Conservation (phyloP, 2,113 vertebrate genomes). For the Bostrychus sinensis region DNA sequence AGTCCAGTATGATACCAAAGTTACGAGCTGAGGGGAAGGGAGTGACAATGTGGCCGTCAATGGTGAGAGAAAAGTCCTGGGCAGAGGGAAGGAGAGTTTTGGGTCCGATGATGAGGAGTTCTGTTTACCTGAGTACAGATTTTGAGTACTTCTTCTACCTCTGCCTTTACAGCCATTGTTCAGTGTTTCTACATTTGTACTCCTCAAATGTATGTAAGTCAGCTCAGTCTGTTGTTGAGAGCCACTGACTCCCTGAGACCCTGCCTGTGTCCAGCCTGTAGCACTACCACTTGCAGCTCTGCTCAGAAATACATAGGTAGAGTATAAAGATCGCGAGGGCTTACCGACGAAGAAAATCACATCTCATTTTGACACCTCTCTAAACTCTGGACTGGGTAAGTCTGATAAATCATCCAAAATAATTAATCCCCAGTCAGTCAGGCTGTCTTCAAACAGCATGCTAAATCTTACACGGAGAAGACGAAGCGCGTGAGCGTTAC, state of each 20-base stretch:
- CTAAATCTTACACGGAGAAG: slow-evolving; percentile 73
- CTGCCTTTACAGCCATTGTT: too few species aligned
- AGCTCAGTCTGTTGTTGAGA: neutral
- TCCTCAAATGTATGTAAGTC: neutral
- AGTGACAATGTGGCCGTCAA: too few species aligned
- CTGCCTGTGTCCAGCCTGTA: slow-evolving; percentile 12
- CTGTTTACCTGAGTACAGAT: too few species aligned
- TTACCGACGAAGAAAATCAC: slow-evolving; percentile 58
- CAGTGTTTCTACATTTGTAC: neutral
- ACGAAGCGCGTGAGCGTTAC: slow-evolving; percentile 69
- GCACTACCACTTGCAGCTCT: slow-evolving; percentile 7
- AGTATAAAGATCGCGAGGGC: slow-evolving; percentile 36
- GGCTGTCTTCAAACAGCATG: slow-evolving; percentile 74
- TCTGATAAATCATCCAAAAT: slow-evolving; percentile 80
- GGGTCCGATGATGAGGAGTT: too few species aligned
- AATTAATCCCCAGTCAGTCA: slow-evolving; percentile 83
- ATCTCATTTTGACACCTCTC: slow-evolving; percentile 74
- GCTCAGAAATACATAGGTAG: slow-evolving; percentile 32
- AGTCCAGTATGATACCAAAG: too few species aligned
- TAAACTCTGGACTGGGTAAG: slow-evolving; percentile 72
- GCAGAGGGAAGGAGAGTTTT: too few species aligned
- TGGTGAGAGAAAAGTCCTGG: too few species aligned
- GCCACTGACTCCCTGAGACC: neutral
- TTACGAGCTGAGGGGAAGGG: too few species aligned
- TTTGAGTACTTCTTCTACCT: too few species aligned